Base-by-base conservation (phyloP, 2,797 vertebrate species). In the Vireo griseus region DNA sequence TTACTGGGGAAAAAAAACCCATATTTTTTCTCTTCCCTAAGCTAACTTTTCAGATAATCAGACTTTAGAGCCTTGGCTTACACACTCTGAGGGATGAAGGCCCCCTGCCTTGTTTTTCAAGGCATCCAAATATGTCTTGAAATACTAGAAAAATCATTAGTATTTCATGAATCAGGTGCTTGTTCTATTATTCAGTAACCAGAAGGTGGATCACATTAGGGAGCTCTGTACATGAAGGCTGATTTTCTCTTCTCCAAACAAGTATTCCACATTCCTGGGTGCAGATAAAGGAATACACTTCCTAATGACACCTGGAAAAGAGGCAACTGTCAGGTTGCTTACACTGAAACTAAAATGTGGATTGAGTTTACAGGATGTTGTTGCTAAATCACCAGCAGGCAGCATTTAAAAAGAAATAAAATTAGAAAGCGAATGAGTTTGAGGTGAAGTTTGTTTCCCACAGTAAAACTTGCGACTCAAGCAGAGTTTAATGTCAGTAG, bases 121-220 rank as follows among this genome's bases (percentile, higher is more conserved):
- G 11, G 51, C 47, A 54, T 76, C 58, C 57, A 79, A 61, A 25
- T 73, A 35, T 3, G 4, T 39, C 15, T 25, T 88, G 67, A 71
- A 79, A 67, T 63, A 69, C 31, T 50, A 73, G 66, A 63, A 55
- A 81, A 93, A 67, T 45, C 63, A 42, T 81, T 66, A 89, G 67
- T 66, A 39, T 44, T 86, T 37, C 80, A 78, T 48, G 47, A 93
- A 65, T 88, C 57, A 33, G 48, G 29, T 73, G 39, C 79, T 86
- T 91, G 45, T 95, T 95, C 82, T 86, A 50, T 94, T 88, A 90
- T 91, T 94, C 67, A 92, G 65, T 81, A 90, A 88, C 54, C 47
- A 95, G 92, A 88, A 84, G 59, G 73, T 25, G 71, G 69, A 84
- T 69, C 77, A 84, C 88, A 73, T 95, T 87, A 87, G 55, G 37